Evolutionary conservation across 2,888 invertebrate genomes (phyloP), one percentile per base, ranked within the genome.

Genomic region (Aphodius granarius): DNA sequence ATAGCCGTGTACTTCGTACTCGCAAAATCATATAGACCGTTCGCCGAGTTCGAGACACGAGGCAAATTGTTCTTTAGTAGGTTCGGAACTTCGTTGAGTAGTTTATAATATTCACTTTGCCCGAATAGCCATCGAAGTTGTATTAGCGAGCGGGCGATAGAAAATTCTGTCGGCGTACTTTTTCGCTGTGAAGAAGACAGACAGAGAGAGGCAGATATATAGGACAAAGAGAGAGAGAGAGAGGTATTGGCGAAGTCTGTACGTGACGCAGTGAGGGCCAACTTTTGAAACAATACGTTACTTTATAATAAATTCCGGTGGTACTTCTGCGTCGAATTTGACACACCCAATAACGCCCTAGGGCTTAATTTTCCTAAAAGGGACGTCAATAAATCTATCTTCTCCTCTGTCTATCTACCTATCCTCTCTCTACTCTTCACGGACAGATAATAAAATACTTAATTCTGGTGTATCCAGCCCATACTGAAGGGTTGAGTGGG

Each of bases 81-180:
- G 43, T 43, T 21, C 15, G 15, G 19, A 66, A 66, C 9, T 68
- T 21, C 18, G 20, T 21, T 22, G 22, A 68, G 21, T 68, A 68
- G 20, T 68, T 68, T 68, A 68, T 68, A 68, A 68, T 68, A 68
- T 68, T 68, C 68, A 68, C 68, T 22, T 68, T 68, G 19, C 20
- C 68, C 21, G 22, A 68, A 68, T 68, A 68, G 68, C 68, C 20
- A 68, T 68, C 68, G 68, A 68, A 68, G 68, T 68, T 68, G 21
- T 68, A 68, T 68, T 68, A 68, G 68, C 20, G 68, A 5, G n/a
- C 20, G 9, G 13, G 3, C 20, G 20, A 20, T n/a, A 20, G 19
- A 68, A 68, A 68, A n/a, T 68, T 68, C 68, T n/a, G 16, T 6
- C 68, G 4, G 68, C 20, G 20, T 65, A 21, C 68, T 20, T 21